A percentile compares a stretch with the other conserved stretches of the same genome.
These are phyloP conservation scores for Agrilus planipennis DNA, from an alignment of 1,140 invertebrate genomes.

Conservation along the genomic window DNA sequence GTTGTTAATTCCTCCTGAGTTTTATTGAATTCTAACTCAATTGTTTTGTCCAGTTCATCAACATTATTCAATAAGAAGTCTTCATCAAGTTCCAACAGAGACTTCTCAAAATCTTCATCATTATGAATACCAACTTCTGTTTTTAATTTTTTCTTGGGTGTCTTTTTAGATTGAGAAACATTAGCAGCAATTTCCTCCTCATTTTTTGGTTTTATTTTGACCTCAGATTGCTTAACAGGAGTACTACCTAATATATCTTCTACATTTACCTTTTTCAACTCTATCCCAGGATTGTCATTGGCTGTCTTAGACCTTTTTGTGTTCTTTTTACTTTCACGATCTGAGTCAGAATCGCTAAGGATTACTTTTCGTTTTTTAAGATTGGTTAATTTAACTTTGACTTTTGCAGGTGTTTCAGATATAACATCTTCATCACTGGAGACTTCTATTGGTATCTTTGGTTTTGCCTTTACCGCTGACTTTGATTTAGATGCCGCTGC, in stretches of 20 bases:
- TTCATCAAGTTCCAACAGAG: constrained; percentile 48
- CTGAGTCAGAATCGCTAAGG: constrained; percentile 31
- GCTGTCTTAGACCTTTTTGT: constrained; percentile 7
- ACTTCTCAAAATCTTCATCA: constrained; percentile 57
- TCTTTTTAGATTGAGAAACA: constrained; percentile 10
- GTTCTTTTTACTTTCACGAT: constrained; percentile 24
- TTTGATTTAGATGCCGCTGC: constrained; percentile 2
- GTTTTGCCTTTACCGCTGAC: neutral
- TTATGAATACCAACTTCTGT: constrained; percentile 44
- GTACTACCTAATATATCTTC: constrained; percentile 34
- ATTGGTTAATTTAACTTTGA: constrained; percentile 12
- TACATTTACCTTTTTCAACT: constrained; percentile 21
- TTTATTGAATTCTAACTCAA: too few relatives aligned
- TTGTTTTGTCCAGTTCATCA: constrained; percentile 26
- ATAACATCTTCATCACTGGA: constrained; percentile 27
- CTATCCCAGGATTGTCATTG: constrained; percentile 11
- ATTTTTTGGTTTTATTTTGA: constrained; percentile 12
- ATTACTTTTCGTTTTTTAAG: constrained; percentile 20
- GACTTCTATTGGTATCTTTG: constrained; percentile 12
- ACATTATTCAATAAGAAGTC: constrained; percentile 22
- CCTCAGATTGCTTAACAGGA: constrained; percentile 29
- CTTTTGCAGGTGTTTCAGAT: constrained; percentile 18
- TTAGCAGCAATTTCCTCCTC: constrained; percentile 7
- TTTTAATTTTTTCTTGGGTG: constrained; percentile 29
- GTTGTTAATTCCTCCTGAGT: too few relatives aligned